These are phyloP conservation scores for Tinea trinotella DNA, from an alignment of 2,888 invertebrate species.

Conservation along the genomic window DNA sequence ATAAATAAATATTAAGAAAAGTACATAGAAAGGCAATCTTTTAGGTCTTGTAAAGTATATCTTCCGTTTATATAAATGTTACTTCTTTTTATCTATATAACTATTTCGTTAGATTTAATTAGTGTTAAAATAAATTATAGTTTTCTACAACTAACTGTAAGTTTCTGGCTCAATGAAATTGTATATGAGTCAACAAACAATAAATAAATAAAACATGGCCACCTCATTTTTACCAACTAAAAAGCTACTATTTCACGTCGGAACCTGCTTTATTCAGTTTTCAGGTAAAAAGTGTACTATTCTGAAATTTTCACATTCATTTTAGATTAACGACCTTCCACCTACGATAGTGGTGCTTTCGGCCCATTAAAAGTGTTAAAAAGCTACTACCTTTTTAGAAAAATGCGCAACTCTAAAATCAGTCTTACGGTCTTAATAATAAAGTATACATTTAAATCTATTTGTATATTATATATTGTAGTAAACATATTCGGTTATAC, in stretches of 20 bases:
- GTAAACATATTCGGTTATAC: not conserved
- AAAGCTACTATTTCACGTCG: conserved; percentile 15
- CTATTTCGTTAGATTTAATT: too few relatives aligned
- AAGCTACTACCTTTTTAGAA: conserved; percentile 30
- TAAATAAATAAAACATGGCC: not conserved
- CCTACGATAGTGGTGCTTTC: conserved; percentile 43
- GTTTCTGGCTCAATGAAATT: too few relatives aligned
- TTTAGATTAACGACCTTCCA: conserved; percentile 41
- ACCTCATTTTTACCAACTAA: conserved; percentile 11
- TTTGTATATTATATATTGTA: not conserved
- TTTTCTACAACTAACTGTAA: not conserved
- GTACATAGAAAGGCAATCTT: too few relatives aligned
- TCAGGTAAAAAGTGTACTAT: conserved; percentile 17
- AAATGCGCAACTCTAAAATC: not conserved
- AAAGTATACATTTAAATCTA: not conserved
- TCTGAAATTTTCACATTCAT: conserved; percentile 31
- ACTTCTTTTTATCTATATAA: too few relatives aligned
- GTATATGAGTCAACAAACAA: not conserved
- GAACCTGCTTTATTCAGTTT: conserved; percentile 11
- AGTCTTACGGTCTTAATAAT: not conserved
- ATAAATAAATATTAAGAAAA: too few relatives aligned
- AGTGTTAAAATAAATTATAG: not conserved
- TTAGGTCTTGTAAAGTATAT: too few relatives aligned
- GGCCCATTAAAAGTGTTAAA: conserved; percentile 54
- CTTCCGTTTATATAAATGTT: too few relatives aligned